Percentiles rank a stretch among this genome's conserved stretches.
Evolutionary conservation across 1,140 invertebrate genomes (phyloP).

Genomic region (Drosophila sturtevanti): DNA sequence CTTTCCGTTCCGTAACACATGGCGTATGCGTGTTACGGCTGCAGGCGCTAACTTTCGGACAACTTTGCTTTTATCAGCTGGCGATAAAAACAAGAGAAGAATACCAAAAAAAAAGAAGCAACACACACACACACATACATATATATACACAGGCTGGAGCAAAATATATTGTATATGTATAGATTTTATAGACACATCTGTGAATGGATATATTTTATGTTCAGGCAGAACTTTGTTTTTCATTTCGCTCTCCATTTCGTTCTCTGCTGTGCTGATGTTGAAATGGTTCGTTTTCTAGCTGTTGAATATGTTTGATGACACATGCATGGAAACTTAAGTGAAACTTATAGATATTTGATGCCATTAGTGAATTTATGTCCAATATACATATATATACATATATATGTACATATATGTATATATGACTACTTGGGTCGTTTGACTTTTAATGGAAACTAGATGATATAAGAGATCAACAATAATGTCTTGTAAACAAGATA

Average conservation of each 20-base stretch:
- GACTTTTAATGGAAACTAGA: background rate
- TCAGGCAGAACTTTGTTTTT: conserved; percentile 38
- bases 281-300: conserved; percentile 42
- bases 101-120: conserved; percentile 25
- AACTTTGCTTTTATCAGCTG: conserved; percentile 70
- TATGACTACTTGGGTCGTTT: background rate
- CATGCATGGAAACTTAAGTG: conserved; percentile 3
- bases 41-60: conserved; percentile 54
- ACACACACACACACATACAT: conserved; percentile 3
- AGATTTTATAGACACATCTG: too few relatives aligned
- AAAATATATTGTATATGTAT: conserved; percentile 19
- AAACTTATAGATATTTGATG: conserved; percentile 11
- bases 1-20: conserved; percentile 53
- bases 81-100: conserved; percentile 54
- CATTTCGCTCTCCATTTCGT: background rate
- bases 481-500: background rate
- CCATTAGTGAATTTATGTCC: conserved; percentile 4
- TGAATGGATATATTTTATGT: conserved; percentile 41
- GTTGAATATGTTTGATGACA: conserved; percentile 33
- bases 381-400: background rate
- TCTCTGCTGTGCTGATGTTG: conserved; percentile 9
- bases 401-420: too few relatives aligned
- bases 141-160: background rate
- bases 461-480: background rate
- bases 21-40: conserved; percentile 64